phyloP scores from a whole-genome alignment of 2,888 invertebrate species.

The Ochropacha duplaris region DNA sequence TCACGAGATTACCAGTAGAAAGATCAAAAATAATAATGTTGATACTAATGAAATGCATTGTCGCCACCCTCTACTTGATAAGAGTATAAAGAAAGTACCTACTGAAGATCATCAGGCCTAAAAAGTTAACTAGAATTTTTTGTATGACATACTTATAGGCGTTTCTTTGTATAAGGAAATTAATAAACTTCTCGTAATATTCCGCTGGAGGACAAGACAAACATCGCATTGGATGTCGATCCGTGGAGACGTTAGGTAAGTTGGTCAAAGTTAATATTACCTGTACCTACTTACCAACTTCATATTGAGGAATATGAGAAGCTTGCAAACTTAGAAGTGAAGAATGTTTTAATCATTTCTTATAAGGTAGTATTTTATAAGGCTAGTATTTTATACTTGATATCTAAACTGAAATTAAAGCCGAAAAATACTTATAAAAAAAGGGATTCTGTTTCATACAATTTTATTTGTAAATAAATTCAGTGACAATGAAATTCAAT shows the following conservation, averaged over 20 bases:
- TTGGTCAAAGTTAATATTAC: neutral
- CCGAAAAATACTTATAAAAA: neutral
- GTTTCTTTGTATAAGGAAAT: constrained; percentile 1
- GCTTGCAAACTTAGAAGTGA: neutral
- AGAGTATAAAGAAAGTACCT: too few species aligned
- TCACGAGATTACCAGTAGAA: too few species aligned
- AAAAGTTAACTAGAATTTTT: neutral
- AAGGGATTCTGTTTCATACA: neutral
- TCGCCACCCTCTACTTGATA: too few species aligned
- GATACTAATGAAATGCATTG: too few species aligned
- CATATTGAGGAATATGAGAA: neutral
- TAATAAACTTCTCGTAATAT: constrained; percentile 18
- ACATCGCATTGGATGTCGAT: constrained; percentile 13
- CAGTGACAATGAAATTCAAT: neutral
- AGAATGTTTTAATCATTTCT: neutral
- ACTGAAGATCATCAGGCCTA: neutral
- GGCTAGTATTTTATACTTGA: neutral
- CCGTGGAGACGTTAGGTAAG: neutral
- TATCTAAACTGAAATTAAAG: neutral
- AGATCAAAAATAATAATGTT: too few species aligned
- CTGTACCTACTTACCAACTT: neutral
- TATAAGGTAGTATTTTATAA: neutral
- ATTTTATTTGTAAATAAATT: neutral
- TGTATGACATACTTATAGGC: neutral
- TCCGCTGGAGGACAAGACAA: constrained; percentile 18